Base-by-base conservation (phyloP, 2,113 vertebrate genomes). In the Malurus cyaneus region DNA sequence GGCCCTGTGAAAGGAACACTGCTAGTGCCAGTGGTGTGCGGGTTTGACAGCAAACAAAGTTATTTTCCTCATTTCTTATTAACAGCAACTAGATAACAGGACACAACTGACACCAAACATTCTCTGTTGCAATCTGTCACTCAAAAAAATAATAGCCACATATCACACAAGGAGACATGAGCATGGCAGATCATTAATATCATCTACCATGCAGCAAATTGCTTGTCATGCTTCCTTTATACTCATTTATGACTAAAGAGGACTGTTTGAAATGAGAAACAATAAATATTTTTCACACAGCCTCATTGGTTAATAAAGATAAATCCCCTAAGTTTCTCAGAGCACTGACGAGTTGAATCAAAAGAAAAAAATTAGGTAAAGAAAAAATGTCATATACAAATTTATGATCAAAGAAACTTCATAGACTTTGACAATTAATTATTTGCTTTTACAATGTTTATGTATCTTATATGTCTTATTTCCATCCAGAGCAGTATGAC, bases 201-300 rank as follows among this genome's bases (percentile, higher is more conserved):
- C 74, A 88, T 81, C 95, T 96, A 92, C 95, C 96, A 92, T 83
- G 92, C 86, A 91, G 92, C 97, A 98, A 97, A 98, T 97, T 97
- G 94, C 93, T 97, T 98, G 96, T 96, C 96, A 97, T 95, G 92
- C 92, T 97, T 97, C 94, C 94, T 97, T 97, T 98, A 92, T 96
- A 91, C 93, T 95, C 90, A 88, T 96, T 97, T 96, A 96, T 87
- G 79, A 90, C 82, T 97, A 93, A 97, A 97, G 57, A 94, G 36
- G 65, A 87, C 82, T 74, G 78, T 92, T 92, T 91, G 54, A 84
- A 94, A 88, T 88, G 34, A 95, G 39, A 90, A 50, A 54, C 54
- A 69, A 84, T 94, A 96, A 97, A 94, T 92, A 93, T 94, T 96
- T 96, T 94, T 88, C 80, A 64, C 87, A 46, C 8, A 96, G 57